phyloP scores from a whole-genome alignment of 2,797 vertebrate species.

The Pyrrhura leucotis region DNA sequence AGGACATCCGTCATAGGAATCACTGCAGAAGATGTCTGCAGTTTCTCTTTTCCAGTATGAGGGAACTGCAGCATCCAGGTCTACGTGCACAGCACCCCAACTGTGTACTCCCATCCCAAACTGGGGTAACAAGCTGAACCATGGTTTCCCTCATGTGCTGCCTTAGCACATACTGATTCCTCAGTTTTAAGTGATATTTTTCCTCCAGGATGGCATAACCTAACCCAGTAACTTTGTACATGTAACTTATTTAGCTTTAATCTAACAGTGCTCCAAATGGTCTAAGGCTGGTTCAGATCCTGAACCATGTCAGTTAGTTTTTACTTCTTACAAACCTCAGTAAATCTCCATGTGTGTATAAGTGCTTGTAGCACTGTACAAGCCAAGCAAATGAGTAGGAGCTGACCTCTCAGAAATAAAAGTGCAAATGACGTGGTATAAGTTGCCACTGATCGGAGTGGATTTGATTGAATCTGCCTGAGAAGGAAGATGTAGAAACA shows the following conservation, averaged over 20 bases:
- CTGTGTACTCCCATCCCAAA: fast-evolving
- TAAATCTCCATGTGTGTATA: not conserved
- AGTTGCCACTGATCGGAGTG: not conserved
- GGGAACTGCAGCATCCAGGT: not conserved
- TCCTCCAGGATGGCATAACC: not conserved
- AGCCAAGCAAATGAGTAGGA: not conserved
- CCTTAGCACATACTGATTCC: not conserved
- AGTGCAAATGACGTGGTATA: fast-evolving
- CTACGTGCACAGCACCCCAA: fast-evolving
- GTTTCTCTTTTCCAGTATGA: not conserved
- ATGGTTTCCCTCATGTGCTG: fast-evolving
- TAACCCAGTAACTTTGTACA: not conserved
- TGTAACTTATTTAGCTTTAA: not conserved
- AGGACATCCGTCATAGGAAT: not conserved
- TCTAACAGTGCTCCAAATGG: not conserved
- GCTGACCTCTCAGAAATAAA: not conserved
- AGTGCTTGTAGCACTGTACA: not conserved
- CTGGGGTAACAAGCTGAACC: not conserved
- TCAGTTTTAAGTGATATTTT: not conserved
- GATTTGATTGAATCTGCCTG: not conserved
- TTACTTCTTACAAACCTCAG: not conserved
- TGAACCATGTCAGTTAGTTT: not conserved
- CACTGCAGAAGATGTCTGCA: not conserved
- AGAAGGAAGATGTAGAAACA: not conserved
- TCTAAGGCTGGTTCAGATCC: not conserved